These are phyloP conservation scores for Crenichthys baileyi DNA, from an alignment of 2,797 vertebrate species.

Conservation along the genomic window DNA sequence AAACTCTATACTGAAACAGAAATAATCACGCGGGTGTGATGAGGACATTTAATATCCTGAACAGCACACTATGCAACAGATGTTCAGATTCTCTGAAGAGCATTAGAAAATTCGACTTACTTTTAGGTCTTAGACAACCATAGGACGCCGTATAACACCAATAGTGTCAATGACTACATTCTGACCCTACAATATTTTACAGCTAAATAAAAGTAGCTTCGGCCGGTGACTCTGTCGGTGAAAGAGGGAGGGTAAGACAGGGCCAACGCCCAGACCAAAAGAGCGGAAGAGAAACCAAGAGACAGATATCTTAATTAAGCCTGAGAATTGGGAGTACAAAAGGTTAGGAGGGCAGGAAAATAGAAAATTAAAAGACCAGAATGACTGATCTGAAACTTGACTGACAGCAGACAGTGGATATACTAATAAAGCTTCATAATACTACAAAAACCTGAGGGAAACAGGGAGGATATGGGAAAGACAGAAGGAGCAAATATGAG, in stretches of 20 bases:
- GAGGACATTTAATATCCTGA: conserved; percentile 50
- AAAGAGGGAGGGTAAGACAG: conserved; percentile 53
- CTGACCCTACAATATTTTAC: background rate
- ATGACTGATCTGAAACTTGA: conserved; percentile 21
- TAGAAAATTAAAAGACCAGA: conserved; percentile 27
- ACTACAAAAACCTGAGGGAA: background rate
- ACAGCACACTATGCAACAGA: conserved; percentile 1
- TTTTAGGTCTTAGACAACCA: background rate
- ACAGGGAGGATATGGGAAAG: background rate
- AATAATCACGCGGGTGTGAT: background rate
- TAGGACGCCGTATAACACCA: background rate
- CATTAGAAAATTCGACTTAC: background rate
- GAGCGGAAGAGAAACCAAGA: conserved; percentile 1
- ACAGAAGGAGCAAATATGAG: background rate
- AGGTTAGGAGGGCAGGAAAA: conserved; percentile 8
- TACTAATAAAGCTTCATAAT: background rate
- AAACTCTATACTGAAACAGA: background rate
- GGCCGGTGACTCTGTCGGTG: conserved; percentile 34
- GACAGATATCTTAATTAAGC: conserved; percentile 15
- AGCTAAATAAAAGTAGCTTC: conserved; percentile 1
- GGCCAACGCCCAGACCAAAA: conserved; percentile 46
- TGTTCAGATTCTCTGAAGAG: conserved; percentile 33
- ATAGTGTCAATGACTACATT: background rate
- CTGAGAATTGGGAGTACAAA: conserved; percentile 27
- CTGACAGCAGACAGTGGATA: background rate